Base-by-base conservation (phyloP, 2,888 invertebrate genomes). In the Lydus trimaculatus region DNA sequence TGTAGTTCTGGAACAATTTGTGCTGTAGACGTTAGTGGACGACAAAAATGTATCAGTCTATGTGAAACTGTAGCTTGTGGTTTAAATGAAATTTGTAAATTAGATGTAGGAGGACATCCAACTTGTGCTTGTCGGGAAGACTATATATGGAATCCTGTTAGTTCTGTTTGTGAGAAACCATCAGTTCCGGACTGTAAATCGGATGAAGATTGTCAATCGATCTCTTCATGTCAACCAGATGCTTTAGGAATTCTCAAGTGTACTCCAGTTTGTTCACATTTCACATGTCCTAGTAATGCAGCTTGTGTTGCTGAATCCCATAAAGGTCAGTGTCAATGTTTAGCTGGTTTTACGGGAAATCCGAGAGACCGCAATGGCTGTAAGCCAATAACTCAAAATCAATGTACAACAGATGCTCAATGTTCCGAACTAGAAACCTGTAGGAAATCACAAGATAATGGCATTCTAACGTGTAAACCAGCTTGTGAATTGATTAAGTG, bases 291-390 rank as follows among this genome's bases (percentile, higher is more conserved):
- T 0, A 88, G 90, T 65, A 95, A 96, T 84, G 92, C 96, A 0
- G 89, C 92, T 71, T 97, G 97, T 84, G 84, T 93, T 2, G 91
- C 94, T 0, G 88, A 86, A 70, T 88, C 89, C 67, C 95, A 95
- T 79, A 88, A 88, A 78, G 94, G 93, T 58, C 90, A 90, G 79
- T 98, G 97, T 81, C 92, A 94, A 79, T 98, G 97, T 82, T 86
- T 94, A 20, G 86, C 90, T 48, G 96, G 95, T 4, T 97, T 90
- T 83, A 90, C 91, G 13, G 97, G 97, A 43, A 97, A 97, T 87
- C 94, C 96, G 20, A 95, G 95, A 79, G 94, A 96, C 81, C 90
- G 97, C 28, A 91, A 91, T 74, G 97, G 97, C n/a, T 97, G 97
- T 79, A 88, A 90, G 76, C 89, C 89, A 15, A 84, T 91, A 0